Evolutionary conservation across 1,140 invertebrate genomes (phyloP).

Genomic region (Polyergus mexicanus): DNA sequence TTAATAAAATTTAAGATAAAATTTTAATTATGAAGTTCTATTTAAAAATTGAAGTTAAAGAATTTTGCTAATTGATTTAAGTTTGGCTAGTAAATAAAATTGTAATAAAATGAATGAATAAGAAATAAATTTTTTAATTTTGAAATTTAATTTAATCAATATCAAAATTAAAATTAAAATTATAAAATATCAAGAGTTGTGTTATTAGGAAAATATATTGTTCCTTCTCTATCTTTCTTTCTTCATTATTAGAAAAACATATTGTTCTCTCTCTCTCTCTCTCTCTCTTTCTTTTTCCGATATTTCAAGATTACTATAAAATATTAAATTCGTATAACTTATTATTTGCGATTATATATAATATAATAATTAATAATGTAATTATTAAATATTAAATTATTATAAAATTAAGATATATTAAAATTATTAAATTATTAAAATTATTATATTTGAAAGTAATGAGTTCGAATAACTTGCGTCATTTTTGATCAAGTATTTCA

Average conservation of each 20-base stretch:
- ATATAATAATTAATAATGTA: too few relatives aligned
- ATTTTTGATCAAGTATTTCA: neutral
- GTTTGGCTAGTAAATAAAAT: neutral
- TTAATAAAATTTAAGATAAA: slow-evolving; percentile 9
- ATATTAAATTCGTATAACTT: too few relatives aligned
- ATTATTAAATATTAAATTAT: too few relatives aligned
- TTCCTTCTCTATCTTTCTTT: too few relatives aligned
- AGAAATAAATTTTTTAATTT: neutral
- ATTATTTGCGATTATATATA: too few relatives aligned
- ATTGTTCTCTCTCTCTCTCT: too few relatives aligned
- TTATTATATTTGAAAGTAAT: neutral
- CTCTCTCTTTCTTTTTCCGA: too few relatives aligned
- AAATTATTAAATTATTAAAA: neutral
- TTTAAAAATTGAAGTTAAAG: neutral
- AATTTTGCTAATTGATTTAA: neutral
- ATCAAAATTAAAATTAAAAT: neutral
- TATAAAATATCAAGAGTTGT: too few relatives aligned
- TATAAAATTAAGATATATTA: neutral
- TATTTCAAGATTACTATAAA: too few relatives aligned
- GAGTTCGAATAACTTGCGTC: neutral
- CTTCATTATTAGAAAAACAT: too few relatives aligned
- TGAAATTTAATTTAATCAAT: neutral
- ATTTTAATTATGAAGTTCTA: neutral
- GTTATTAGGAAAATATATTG: too few relatives aligned
- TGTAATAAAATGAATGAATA: neutral